phyloP scores from a whole-genome alignment of 2,797 vertebrate species.

The Loriculus beryllinus region DNA sequence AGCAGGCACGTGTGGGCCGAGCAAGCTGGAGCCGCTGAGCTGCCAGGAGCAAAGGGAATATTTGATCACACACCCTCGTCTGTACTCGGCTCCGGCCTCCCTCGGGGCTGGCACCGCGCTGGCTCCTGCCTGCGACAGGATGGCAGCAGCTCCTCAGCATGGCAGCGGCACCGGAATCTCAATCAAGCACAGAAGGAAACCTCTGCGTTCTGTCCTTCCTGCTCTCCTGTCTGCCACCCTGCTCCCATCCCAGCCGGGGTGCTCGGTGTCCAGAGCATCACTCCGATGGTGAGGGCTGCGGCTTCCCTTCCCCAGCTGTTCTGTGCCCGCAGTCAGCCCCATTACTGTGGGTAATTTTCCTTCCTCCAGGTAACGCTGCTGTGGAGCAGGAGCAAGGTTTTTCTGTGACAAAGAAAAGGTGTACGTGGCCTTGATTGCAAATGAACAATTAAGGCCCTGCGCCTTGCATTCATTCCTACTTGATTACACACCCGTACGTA shows the following conservation, averaged over 20 bases:
- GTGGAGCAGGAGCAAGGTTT: conserved; percentile 14
- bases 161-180: neutral
- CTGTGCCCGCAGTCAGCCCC: conserved; percentile 1
- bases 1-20: neutral
- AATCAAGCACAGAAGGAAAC: neutral
- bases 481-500: conserved; percentile 37
- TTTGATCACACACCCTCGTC: conserved; percentile 67
- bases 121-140: neutral
- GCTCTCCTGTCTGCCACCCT: neutral
- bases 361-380: neutral
- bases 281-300: accelerated
- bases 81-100: conserved; percentile 11
- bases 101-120: neutral
- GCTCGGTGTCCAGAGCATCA: accelerated
- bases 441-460: conserved; percentile 65
- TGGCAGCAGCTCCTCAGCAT: neutral
- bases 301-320: neutral
- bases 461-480: neutral
- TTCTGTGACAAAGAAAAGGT: conserved; percentile 43
- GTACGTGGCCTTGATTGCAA: conserved; percentile 67
- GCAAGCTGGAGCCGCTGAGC: neutral
- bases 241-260: neutral
- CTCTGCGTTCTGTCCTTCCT: neutral
- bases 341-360: conserved; percentile 45
- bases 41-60: conserved; percentile 68